Evolutionary conservation across 1,140 invertebrate genomes (phyloP), one percentile per base, ranked within the genome.

Genomic region (Anthonomus grandis): DNA sequence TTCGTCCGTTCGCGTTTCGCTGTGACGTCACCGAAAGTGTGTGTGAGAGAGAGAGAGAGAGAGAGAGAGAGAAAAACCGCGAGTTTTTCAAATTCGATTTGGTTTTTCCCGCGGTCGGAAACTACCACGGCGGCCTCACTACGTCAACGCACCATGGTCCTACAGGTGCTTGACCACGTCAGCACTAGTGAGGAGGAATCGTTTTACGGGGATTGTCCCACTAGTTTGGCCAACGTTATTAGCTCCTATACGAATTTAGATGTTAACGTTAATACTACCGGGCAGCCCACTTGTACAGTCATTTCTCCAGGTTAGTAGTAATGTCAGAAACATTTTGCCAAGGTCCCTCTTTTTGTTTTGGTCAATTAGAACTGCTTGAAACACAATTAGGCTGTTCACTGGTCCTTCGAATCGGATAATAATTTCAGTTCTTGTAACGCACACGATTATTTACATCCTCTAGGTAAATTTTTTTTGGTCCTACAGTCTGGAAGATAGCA

Each of bases 151-250:
- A 69, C 69, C 37, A 75, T 75, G 73, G 72, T 75, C 63, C 65
- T 75, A 53, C 73, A 75, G 65, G 72, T 73, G 67, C 66, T 73
- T 54, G 72, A 75, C 64, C 64, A 72, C 47, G 71, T 70, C 23
- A 68, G 49, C 55, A 58, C 68, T 9, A 64, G 62, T 41, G 65
- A 65, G 47, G 73, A 74, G 56, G 73, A 74, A 53, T 67, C 70
- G 10, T 74, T 74, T 59, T 75, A 75, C 59, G 73, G 69, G 18
- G 73, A 75, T 53, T 75, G 71, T 63, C 72, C 72, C 2, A 54
- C 54, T 12, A 39, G 13, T 38, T 41, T 49, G 13, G 12, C 47
- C 3, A 39, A 39, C 18, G n/a, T 37, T 0, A 50, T 64, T 15
- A 48, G 57, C 46, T 69, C 68, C 0, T 73, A 73, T 57, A 72